Evolutionary conservation across 2,113 vertebrate genomes (phyloP).

Genomic region (Microcebus ravelobensis): DNA sequence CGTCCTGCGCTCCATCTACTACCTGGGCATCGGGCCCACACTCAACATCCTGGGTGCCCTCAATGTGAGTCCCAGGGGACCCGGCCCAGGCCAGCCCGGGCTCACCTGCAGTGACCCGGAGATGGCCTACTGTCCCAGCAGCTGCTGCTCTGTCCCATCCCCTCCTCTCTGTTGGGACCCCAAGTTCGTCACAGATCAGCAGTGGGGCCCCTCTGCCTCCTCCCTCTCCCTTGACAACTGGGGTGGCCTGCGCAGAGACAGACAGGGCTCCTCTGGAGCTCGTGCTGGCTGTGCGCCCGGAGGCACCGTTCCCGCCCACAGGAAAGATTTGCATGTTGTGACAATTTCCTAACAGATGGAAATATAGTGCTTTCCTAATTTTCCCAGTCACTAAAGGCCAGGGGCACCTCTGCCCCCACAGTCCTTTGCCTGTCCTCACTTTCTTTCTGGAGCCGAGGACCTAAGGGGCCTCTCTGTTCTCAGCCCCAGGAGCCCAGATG

Average conservation of each 20-base stretch:
- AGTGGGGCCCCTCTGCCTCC: neutral
- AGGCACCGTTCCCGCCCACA: neutral
- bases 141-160: neutral
- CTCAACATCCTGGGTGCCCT: conserved; percentile 93
- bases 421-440: neutral
- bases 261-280: neutral
- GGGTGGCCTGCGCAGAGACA: neutral
- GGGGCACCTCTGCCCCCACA: neutral
- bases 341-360: neutral
- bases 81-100: neutral
- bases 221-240: neutral
- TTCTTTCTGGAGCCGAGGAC: neutral
- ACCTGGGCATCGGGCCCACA: conserved; percentile 95
- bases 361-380: neutral
- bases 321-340: neutral
- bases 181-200: neutral
- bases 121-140: neutral
- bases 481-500: neutral
- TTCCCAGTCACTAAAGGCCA: neutral
- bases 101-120: fast-evolving
- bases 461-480: neutral
- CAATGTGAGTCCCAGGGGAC: conserved; percentile 85
- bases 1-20: conserved; percentile 95
- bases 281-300: neutral
- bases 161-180: neutral